Evolutionary conservation across 2,113 vertebrate genomes (phyloP).

Genomic region (Acanthisitta chloris): DNA sequence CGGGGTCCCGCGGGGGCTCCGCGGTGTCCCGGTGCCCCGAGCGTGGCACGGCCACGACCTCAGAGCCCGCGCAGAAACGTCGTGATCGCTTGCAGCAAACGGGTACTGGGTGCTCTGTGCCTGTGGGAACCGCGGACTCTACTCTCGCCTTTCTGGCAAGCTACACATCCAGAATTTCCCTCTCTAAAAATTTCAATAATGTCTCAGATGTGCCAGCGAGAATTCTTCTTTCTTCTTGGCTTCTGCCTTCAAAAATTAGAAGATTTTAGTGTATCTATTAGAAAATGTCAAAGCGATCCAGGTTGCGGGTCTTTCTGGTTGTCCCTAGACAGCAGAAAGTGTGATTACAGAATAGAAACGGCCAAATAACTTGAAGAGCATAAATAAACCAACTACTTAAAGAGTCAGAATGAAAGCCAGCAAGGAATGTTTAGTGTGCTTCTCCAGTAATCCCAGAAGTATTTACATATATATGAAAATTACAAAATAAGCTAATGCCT

Average conservation of each 20-base stretch:
- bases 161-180: background rate
- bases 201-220: background rate
- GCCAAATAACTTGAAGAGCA: background rate
- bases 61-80: background rate
- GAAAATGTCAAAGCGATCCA: background rate
- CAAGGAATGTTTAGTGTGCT: background rate
- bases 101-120: fast-evolving
- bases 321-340: conserved; percentile 32
- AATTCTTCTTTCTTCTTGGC: background rate
- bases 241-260: background rate
- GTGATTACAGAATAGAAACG: background rate
- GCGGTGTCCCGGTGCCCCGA: background rate
- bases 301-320: background rate
- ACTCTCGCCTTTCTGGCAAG: background rate
- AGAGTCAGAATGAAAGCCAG: background rate
- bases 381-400: background rate
- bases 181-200: background rate
- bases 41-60: background rate
- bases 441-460: background rate
- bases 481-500: background rate
- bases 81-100: background rate
- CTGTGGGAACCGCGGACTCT: background rate
- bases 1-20: background rate
- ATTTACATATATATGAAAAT: background rate
- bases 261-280: background rate